phyloP scores from a whole-genome alignment of 2,888 invertebrate species.

The Torymus tubicola region DNA sequence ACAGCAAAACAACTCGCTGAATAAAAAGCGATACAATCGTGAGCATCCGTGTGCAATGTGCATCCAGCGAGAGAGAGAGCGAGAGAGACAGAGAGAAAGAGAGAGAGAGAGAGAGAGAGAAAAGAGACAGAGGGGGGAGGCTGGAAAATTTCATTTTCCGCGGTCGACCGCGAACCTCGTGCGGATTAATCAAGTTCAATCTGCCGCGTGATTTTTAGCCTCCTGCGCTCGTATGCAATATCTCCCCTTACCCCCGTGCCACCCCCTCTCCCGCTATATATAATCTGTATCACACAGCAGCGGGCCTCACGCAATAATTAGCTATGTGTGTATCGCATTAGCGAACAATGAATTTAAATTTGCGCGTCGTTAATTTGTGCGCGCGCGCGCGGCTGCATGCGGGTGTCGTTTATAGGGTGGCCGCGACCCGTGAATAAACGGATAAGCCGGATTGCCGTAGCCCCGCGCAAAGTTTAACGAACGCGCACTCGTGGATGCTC shows the following conservation, averaged over 20 bases:
- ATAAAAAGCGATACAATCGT: no score
- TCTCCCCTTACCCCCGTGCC: no score
- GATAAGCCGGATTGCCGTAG: conserved; percentile 33
- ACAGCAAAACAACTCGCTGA: no score
- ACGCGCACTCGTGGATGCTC: not conserved
- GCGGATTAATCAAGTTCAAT: conserved; percentile 51
- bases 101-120: not conserved
- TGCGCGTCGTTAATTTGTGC: conserved; percentile 35
- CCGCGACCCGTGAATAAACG: conserved; percentile 44
- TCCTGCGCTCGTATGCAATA: no score
- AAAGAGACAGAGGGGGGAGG: not conserved
- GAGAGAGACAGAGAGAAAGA: not conserved
- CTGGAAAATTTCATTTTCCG: no score
- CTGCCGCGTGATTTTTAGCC: conserved; percentile 26
- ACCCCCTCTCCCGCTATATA: not conserved
- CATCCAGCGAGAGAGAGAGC: no score
- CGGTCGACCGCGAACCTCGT: not conserved
- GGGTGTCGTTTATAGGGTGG: conserved; percentile 30
- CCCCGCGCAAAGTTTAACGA: conserved; percentile 40
- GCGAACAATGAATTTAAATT: conserved; percentile 54
- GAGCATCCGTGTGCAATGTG: no score
- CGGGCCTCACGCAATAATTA: conserved; percentile 28
- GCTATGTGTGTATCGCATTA: conserved; percentile 46
- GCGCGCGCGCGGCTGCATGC: not conserved
- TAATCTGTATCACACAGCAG: not conserved